These are phyloP conservation scores for Eira barbara DNA, from an alignment of 2,113 vertebrate genomes.

Conservation along the genomic window DNA sequence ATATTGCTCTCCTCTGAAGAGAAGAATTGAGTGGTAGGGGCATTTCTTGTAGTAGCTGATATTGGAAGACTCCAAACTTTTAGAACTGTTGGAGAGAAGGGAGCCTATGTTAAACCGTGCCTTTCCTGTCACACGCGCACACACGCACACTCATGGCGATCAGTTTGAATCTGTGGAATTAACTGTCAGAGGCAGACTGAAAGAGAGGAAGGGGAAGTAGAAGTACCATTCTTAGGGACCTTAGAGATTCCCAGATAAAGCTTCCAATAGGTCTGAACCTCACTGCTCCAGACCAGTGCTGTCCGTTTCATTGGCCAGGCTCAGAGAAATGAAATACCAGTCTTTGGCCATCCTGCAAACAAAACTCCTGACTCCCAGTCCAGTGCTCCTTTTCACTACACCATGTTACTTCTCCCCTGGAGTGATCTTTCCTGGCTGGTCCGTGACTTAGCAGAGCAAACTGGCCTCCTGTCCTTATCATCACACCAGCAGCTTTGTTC, in stretches of 20 bases:
- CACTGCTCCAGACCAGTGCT: not conserved
- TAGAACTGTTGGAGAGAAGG: not conserved
- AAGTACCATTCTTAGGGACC: not conserved
- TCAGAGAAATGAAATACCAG: not conserved
- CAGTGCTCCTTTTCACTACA: not conserved
- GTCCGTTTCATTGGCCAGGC: not conserved
- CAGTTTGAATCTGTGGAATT: not conserved
- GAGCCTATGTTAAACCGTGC: not conserved
- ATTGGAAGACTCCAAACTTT: not conserved
- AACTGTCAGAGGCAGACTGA: not conserved
- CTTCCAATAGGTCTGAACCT: not conserved
- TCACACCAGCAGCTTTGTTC: constrained; percentile 15
- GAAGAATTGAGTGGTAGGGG: not conserved
- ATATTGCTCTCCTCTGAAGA: not conserved
- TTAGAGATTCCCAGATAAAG: not conserved
- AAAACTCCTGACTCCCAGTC: not conserved
- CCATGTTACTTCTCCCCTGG: not conserved
- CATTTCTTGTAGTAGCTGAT: not conserved
- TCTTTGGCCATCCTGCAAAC: not conserved
- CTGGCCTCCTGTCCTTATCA: not conserved
- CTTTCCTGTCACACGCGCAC: not conserved
- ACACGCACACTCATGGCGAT: not conserved
- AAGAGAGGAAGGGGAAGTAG: not conserved
- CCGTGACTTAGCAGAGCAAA: not conserved
- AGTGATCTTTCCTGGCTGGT: constrained; percentile 8